These are phyloP conservation scores for Pseudococcus longispinus DNA, from an alignment of 2,888 invertebrate genomes.

Conservation along the genomic window DNA sequence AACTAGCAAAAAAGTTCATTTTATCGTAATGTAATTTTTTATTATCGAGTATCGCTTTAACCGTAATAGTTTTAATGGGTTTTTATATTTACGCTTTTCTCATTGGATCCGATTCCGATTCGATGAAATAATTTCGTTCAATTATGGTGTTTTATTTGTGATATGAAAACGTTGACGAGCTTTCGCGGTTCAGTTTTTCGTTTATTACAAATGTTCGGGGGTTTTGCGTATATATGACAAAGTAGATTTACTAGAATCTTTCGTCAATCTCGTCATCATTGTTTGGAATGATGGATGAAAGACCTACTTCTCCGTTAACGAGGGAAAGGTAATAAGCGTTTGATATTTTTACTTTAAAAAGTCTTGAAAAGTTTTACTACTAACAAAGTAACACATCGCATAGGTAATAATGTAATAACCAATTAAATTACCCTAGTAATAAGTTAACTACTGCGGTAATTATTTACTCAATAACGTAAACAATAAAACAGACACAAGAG, in stretches of 20 bases:
- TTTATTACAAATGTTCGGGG: background rate
- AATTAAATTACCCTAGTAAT: conserved; percentile 9
- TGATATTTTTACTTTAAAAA: background rate
- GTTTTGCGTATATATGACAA: conserved; percentile 6
- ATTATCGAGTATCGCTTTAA: conserved; percentile 13
- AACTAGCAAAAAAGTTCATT: background rate
- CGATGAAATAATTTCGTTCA: background rate
- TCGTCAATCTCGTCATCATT: conserved; percentile 36
- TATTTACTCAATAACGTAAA: conserved; percentile 21
- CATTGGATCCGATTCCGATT: background rate
- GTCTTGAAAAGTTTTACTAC: background rate
- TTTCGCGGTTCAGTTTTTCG: background rate
- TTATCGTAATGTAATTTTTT: conserved; percentile 2
- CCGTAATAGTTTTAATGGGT: conserved; percentile 16
- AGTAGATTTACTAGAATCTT: background rate
- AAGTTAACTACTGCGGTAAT: background rate
- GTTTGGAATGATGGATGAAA: conserved; percentile 55
- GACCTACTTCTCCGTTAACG: conserved; percentile 55
- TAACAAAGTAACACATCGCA: background rate
- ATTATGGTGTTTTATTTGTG: conserved; percentile 19
- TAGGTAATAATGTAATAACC: background rate
- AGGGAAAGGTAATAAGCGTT: conserved; percentile 47
- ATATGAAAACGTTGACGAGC: conserved; percentile 37
- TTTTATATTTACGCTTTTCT: background rate
- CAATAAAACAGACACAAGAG: conserved; percentile 9